Evolutionary conservation across 2,888 invertebrate species (phyloP), one percentile per base, ranked within the genome.

Genomic region (Hydraecia micacea): DNA sequence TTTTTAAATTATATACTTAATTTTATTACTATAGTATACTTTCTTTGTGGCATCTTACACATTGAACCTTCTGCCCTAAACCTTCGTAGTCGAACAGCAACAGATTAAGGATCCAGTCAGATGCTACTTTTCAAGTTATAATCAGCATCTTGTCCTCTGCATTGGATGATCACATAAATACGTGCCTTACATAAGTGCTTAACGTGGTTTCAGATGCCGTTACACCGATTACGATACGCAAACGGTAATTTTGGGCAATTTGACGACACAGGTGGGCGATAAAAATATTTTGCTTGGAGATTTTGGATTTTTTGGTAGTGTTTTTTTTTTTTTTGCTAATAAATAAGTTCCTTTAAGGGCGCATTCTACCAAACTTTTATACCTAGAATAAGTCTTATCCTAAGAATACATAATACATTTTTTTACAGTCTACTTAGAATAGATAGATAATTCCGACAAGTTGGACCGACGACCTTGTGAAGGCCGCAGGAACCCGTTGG

Each of bases 131-230:
- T 62, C 63, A 84, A 73, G 46, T 73, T 78, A 62, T 79, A 65
- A 72, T 84, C 84, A 74, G 73, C 32, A 79, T 67, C 49, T 70
- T 77, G 49, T 68, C 42, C n/a, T 72, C 15, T 67, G 46, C 32
- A 67, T 39, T 49, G 42, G 65, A 52, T 42, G 72, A 79, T 65
- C 71, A 87, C 65, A 84, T 84, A 87, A 84, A 78, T 28, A 71
- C 62, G 75, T 81, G 13, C 63, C 60, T 82, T 77, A 62, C 62
- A n/a, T 81, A 78, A 84, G 85, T 79, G 62, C 75, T 85, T 60
- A 69, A 62, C 52, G 75, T 81, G 60, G 63, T 80, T 81, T 78
- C 74, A 79, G 89, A 73, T 86, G 80, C 86, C 87, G 83, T 87
- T 84, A 79, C 25, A 39, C 3, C n/a, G 63, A 63, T 84, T 52